These are phyloP conservation scores for Lutjanus argentimaculatus DNA, from an alignment of 2,797 vertebrate species.

Conservation along the genomic window DNA sequence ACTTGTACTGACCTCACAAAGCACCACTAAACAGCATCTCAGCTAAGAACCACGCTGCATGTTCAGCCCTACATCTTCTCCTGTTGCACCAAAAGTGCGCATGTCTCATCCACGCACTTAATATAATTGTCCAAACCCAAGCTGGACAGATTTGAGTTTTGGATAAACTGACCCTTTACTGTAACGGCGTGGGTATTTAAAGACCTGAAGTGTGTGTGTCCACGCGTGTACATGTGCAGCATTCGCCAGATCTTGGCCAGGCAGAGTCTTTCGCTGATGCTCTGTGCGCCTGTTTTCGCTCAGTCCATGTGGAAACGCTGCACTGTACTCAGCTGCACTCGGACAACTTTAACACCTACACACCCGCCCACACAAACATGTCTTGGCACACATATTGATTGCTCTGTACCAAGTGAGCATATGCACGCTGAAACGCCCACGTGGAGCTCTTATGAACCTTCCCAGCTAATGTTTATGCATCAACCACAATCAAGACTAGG, in stretches of 20 bases:
- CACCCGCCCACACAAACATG: constrained; percentile 72
- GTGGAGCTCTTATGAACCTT: constrained; percentile 66
- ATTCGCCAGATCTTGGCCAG: constrained; percentile 30
- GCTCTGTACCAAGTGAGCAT: constrained; percentile 74
- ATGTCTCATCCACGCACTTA: background rate
- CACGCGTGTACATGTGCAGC: constrained; percentile 10
- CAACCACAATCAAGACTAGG: constrained; percentile 66
- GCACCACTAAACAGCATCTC: background rate
- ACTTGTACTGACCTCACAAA: background rate
- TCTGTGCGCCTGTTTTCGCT: constrained; percentile 47
- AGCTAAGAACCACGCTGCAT: background rate
- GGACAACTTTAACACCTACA: constrained; percentile 77
- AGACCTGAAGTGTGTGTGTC: constrained; percentile 12
- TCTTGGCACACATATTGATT: constrained; percentile 79
- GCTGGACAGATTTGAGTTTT: background rate
- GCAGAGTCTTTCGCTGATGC: constrained; percentile 35
- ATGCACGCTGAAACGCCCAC: constrained; percentile 79
- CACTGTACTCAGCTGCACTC: constrained; percentile 64
- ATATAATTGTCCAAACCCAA: background rate
- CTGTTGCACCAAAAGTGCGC: background rate
- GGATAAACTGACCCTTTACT: constrained; percentile 23
- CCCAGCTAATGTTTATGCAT: constrained; percentile 83
- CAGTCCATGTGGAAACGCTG: constrained; percentile 58
- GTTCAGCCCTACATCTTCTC: background rate
- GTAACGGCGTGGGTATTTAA: constrained; percentile 20